Percentiles rank a stretch among this genome's conserved stretches.
Conservation (phyloP, 2,113 vertebrate genomes). For the Meriones unguiculatus region DNA sequence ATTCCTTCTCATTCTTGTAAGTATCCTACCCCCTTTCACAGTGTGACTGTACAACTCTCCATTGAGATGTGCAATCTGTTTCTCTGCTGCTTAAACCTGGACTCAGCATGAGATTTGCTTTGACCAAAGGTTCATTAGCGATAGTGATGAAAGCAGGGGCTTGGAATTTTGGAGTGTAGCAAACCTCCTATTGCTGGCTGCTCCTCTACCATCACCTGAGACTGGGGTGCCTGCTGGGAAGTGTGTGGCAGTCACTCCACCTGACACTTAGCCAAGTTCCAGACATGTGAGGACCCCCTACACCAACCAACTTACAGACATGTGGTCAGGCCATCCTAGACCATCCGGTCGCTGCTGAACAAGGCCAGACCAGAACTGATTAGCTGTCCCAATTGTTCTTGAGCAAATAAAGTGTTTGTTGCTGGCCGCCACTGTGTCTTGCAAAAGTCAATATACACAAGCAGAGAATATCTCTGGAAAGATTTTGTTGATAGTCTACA, state of each 20-base stretch:
- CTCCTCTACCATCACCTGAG: background rate
- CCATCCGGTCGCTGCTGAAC: background rate
- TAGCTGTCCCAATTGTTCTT: background rate
- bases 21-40: background rate
- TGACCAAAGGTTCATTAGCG: background rate
- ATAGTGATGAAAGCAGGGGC: background rate
- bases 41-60: background rate
- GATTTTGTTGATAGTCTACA: background rate
- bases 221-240: background rate
- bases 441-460: background rate
- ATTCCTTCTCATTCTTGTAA: background rate
- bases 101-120: background rate
- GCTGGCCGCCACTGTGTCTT: background rate
- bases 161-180: fast-evolving
- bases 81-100: background rate
- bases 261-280: background rate
- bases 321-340: background rate
- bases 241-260: background rate
- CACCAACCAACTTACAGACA: background rate
- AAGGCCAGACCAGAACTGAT: background rate
- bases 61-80: background rate
- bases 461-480: background rate
- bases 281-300: background rate
- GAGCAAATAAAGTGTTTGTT: background rate
- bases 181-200: background rate